Conservation (phyloP, 2,888 invertebrate genomes). For the Erpobdella octoculata region DNA sequence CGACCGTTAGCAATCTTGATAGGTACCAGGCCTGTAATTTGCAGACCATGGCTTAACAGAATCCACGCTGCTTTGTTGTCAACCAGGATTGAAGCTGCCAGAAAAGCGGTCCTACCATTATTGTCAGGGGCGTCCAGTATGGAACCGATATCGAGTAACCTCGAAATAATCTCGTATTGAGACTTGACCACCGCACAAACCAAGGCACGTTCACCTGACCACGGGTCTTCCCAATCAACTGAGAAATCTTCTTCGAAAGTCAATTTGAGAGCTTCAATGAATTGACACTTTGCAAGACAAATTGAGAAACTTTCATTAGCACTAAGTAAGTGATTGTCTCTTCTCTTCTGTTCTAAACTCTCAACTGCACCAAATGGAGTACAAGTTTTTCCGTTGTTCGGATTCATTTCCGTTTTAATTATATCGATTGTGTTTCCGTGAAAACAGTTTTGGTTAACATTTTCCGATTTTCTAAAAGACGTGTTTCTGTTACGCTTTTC, state of each 20-base stretch:
- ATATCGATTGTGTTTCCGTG: background rate
- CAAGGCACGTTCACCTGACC: background rate
- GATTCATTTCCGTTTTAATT: background rate
- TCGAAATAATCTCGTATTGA: background rate
- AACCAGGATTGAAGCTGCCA: background rate
- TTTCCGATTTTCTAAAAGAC: background rate
- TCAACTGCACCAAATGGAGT: no score
- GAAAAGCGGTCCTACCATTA: constrained; percentile 13
- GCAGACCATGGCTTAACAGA: background rate
- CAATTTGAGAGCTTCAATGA: background rate
- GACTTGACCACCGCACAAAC: background rate
- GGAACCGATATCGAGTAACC: background rate
- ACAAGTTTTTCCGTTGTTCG: background rate
- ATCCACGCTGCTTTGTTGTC: background rate
- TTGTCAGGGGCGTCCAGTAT: constrained; percentile 2
- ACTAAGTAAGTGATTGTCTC: background rate
- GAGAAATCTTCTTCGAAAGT: constrained; percentile 1
- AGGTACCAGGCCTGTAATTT: background rate
- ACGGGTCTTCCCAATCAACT: constrained; percentile 1
- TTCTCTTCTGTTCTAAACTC: background rate
- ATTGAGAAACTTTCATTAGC: background rate
- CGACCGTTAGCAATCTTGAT: background rate
- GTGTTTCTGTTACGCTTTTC: background rate
- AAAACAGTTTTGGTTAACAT: background rate
- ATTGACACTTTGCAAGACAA: background rate